Evolutionary conservation across 2,797 vertebrate genomes (phyloP).

Genomic region (Acanthopagrus latus): DNA sequence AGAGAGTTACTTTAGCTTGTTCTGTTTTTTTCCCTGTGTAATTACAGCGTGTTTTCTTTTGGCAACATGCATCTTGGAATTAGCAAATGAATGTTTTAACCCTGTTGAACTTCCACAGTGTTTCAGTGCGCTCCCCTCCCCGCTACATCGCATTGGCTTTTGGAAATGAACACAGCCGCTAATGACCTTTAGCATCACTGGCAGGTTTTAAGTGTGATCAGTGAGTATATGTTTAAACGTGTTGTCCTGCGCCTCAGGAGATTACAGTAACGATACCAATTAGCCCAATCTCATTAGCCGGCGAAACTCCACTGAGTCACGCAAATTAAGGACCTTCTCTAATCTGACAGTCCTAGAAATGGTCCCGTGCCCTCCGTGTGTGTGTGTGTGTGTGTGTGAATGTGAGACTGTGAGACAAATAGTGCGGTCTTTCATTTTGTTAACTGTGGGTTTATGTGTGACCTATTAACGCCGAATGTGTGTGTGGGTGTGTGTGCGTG

Average conservation of each 20-base stretch:
- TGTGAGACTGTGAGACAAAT: conserved; percentile 48
- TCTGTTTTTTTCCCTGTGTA: conserved; percentile 77
- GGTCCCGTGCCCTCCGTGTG: conserved; percentile 50
- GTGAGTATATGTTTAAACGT: conserved; percentile 82
- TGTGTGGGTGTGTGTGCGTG: conserved; percentile 20
- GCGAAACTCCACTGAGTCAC: conserved; percentile 81
- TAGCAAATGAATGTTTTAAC: conserved; percentile 87
- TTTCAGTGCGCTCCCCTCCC: conserved; percentile 68
- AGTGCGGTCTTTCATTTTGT: conserved; percentile 67
- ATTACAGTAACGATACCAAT: conserved; percentile 89
- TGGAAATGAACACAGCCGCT: conserved; percentile 80
- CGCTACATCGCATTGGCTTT: conserved; percentile 74
- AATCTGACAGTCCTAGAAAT: conserved; percentile 80
- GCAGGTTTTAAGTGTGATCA: conserved; percentile 85
- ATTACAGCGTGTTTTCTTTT: conserved; percentile 84
- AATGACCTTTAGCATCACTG: conserved; percentile 86
- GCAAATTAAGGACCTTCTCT: conserved; percentile 82
- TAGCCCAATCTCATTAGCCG: conserved; percentile 88
- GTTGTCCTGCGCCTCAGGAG: conserved; percentile 84
- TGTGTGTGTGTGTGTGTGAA: conserved; percentile 39
- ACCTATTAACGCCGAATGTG: conserved; percentile 60
- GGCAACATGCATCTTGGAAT: conserved; percentile 84
- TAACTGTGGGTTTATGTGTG: conserved; percentile 64
- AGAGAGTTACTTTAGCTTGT: conserved; percentile 77
- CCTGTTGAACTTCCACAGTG: conserved; percentile 77